A percentile compares a stretch with the other conserved stretches of the same genome.
Conservation (phyloP, 2,113 vertebrate species). For the Rhinoptilus africanus region DNA sequence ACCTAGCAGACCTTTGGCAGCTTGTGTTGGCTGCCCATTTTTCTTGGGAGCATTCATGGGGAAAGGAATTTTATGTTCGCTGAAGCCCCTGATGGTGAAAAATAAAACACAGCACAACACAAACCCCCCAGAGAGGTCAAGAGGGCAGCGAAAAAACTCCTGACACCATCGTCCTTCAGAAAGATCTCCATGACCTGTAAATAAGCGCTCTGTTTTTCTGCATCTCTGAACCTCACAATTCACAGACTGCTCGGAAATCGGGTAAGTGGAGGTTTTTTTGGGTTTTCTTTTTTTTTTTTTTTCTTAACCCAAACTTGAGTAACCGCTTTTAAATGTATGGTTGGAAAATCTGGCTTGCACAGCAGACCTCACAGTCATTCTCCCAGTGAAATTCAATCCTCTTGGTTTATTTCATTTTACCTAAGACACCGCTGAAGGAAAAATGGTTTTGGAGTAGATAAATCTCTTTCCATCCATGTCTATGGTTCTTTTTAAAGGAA, state of each 20-base stretch:
- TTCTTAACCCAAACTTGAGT: constrained; percentile 69
- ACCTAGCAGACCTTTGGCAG: constrained; percentile 36
- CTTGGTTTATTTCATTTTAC: constrained; percentile 66
- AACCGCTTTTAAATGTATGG: constrained; percentile 73
- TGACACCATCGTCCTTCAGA: background rate
- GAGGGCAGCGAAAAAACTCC: background rate
- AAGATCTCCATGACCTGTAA: constrained; percentile 23
- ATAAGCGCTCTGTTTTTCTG: background rate
- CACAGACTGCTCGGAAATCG: constrained; percentile 75
- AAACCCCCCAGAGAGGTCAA: background rate
- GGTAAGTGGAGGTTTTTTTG: constrained; percentile 32
- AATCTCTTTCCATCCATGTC: constrained; percentile 50
- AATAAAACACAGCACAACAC: background rate
- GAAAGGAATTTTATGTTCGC: constrained; percentile 36
- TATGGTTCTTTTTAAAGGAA: constrained; percentile 1
- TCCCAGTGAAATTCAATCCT: constrained; percentile 71
- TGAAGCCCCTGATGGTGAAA: constrained; percentile 16
- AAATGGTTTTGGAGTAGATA: constrained; percentile 60
- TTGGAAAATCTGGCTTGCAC: constrained; percentile 71
- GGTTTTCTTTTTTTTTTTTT: background rate
- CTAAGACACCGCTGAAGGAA: constrained; percentile 66
- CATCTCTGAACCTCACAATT: constrained; percentile 42
- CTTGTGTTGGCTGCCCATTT: constrained; percentile 32
- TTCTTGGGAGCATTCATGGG: constrained; percentile 11
- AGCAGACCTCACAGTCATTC: constrained; percentile 76